A percentile compares a stretch with the other conserved stretches of the same genome.
These are phyloP conservation scores for Strigamia maritima DNA, from an alignment of 2,888 invertebrate species.

Conservation along the genomic window DNA sequence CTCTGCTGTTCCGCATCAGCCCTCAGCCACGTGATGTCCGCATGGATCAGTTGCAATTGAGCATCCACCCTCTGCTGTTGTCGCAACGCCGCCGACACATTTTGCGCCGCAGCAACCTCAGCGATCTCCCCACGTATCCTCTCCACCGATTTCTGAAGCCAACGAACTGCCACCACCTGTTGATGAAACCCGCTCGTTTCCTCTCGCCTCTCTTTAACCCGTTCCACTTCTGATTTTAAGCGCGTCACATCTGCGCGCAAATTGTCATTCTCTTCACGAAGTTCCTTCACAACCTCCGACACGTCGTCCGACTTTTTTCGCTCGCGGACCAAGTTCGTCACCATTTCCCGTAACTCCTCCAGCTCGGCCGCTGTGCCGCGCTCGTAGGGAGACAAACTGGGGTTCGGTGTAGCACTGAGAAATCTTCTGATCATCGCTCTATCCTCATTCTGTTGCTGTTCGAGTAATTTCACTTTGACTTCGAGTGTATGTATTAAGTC, in stretches of 20 bases:
- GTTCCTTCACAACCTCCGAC: constrained; percentile 38
- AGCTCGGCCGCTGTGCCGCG: constrained; percentile 38
- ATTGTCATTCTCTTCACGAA: constrained; percentile 41
- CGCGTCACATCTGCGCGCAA: constrained; percentile 42
- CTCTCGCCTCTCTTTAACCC: constrained; percentile 39
- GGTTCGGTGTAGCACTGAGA: constrained; percentile 28
- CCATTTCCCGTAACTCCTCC: constrained; percentile 36
- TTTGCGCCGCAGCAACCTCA: constrained; percentile 43
- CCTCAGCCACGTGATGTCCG: constrained; percentile 43
- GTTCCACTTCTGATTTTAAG: constrained; percentile 42
- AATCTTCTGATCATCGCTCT: constrained; percentile 41
- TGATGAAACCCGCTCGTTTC: constrained; percentile 36
- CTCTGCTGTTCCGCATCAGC: constrained; percentile 42
- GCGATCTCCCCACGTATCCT: constrained; percentile 43
- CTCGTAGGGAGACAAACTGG: not conserved
- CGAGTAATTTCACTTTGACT: constrained; percentile 35
- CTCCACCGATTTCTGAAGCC: constrained; percentile 43
- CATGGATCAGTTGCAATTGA: constrained; percentile 41
- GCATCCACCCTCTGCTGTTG: constrained; percentile 42
- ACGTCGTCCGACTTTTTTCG: constrained; percentile 40
- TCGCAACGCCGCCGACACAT: constrained; percentile 42
- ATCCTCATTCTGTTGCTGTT: constrained; percentile 40
- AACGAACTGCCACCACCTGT: constrained; percentile 42
- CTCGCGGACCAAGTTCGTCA: constrained; percentile 40
- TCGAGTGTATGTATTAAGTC: constrained; percentile 36